These are phyloP conservation scores for Watsonalla binaria DNA, from an alignment of 2,888 invertebrate species.

Conservation along the genomic window DNA sequence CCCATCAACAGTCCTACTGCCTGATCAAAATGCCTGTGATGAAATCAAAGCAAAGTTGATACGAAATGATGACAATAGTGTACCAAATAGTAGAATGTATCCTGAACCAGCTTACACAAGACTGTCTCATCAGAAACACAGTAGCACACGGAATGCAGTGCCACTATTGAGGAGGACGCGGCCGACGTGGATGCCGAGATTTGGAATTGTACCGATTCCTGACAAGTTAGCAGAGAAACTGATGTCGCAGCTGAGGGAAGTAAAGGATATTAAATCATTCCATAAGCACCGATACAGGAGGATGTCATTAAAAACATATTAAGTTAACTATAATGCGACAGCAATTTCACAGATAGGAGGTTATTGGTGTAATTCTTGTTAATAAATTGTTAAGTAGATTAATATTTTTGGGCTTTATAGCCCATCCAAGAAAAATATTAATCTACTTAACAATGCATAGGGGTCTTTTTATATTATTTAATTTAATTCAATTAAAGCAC, in stretches of 20 bases:
- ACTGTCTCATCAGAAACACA: neutral
- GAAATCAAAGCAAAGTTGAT: neutral
- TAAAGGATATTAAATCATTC: slow-evolving; percentile 4
- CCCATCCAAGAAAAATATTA: too few species aligned
- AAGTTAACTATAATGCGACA: neutral
- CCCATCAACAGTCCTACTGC: slow-evolving; percentile 9
- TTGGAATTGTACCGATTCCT: slow-evolving; percentile 28
- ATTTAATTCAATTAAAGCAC: too few species aligned
- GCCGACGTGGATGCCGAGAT: slow-evolving; percentile 45
- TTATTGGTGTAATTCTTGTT: too few species aligned
- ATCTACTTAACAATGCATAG: too few species aligned
- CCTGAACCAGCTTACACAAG: slow-evolving; percentile 9
- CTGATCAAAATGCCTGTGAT: neutral
- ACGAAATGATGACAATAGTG: neutral
- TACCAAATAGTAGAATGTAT: slow-evolving; percentile 22
- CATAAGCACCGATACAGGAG: neutral
- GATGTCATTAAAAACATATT: neutral
- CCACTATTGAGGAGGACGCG: slow-evolving; percentile 36
- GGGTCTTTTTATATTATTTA: too few species aligned
- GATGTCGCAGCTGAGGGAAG: slow-evolving; percentile 11
- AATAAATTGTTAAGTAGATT: too few species aligned
- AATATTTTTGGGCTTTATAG: too few species aligned
- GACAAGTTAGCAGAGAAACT: slow-evolving; percentile 9
- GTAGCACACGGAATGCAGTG: neutral
- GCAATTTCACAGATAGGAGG: too few species aligned